Evolutionary conservation across 2,113 vertebrate genomes (phyloP), one percentile per base, ranked within the genome.

Genomic region (Balaenoptera acutorostrata): DNA sequence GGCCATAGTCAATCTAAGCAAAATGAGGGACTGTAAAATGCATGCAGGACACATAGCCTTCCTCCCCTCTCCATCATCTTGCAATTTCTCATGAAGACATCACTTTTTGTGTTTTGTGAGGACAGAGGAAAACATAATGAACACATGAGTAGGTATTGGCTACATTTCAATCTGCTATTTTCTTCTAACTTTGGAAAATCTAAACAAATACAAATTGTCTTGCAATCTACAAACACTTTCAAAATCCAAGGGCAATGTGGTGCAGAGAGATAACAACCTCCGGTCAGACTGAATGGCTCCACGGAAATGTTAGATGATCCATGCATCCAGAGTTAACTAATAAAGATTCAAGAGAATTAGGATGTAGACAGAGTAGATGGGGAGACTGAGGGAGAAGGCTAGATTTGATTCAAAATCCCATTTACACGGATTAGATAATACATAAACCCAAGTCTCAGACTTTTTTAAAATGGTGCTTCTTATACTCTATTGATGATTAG

Each of bases 171-270:
- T n/a, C 86, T 5, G 36, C 41, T 74, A 33, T 49, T 96, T 89
- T 52, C 39, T 66, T 85, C 52, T 17, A 85, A 88, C 86, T 96
- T 74, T 14, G 44, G 59, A 77, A 91, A 93, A 88, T 86, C 86
- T 72, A 91, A 97, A 88, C 83, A 94, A 89, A 89, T 52, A 87
- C 27, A 82, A 97, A 68, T 44, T 69, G n/a, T 69, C 87, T 68
- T 90, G 15, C 1, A 33, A 82, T 93, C 61, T 82, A 86, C 66
- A 96, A 85, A 94, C 57, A 96, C 80, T 95, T 91, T 95, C n/a
- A 83, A 90, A 95, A 89, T 75, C 57, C 82, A 85, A 20, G n/a
- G n/a, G 77, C 86, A 95, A 63, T 66, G 39, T 89, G 89, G 64
- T 21, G 9, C 8, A 68, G 21, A 71, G 66, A 89, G 96, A 93